These are phyloP conservation scores for Lipotes vexillifer DNA, from an alignment of 2,113 vertebrate species.

Conservation along the genomic window DNA sequence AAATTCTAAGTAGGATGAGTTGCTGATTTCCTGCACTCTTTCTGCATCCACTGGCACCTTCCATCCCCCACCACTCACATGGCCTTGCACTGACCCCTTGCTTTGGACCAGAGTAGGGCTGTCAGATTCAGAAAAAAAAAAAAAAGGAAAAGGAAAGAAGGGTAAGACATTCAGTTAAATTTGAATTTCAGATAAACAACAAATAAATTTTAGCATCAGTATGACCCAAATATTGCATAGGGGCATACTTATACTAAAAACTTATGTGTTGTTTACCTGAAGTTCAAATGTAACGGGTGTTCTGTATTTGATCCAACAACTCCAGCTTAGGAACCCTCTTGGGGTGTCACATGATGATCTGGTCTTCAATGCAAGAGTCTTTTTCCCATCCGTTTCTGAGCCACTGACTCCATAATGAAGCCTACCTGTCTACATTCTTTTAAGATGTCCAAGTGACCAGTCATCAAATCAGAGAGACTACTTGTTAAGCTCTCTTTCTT, in stretches of 20 bases:
- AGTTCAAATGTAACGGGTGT: background rate
- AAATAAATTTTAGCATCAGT: background rate
- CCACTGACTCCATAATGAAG: background rate
- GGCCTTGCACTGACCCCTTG: background rate
- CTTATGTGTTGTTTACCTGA: background rate
- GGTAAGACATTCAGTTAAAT: background rate
- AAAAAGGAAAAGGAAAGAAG: background rate
- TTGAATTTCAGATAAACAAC: background rate
- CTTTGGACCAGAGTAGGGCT: background rate
- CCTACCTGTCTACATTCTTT: background rate
- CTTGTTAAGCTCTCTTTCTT: background rate
- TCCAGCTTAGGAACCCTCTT: background rate
- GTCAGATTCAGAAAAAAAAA: background rate
- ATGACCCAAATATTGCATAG: background rate
- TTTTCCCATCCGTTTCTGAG: background rate
- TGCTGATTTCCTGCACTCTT: background rate
- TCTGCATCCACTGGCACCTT: fast-evolving
- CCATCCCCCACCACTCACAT: background rate
- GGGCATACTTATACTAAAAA: background rate
- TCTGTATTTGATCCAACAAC: background rate
- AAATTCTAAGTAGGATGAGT: background rate
- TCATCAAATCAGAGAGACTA: background rate
- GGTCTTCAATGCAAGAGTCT: background rate
- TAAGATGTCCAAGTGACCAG: background rate
- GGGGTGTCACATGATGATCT: background rate